A percentile compares a stretch with the other conserved stretches of the same genome.
These are phyloP conservation scores for Puffinus mauretanicus DNA, from an alignment of 2,113 vertebrate species.

Conservation along the genomic window DNA sequence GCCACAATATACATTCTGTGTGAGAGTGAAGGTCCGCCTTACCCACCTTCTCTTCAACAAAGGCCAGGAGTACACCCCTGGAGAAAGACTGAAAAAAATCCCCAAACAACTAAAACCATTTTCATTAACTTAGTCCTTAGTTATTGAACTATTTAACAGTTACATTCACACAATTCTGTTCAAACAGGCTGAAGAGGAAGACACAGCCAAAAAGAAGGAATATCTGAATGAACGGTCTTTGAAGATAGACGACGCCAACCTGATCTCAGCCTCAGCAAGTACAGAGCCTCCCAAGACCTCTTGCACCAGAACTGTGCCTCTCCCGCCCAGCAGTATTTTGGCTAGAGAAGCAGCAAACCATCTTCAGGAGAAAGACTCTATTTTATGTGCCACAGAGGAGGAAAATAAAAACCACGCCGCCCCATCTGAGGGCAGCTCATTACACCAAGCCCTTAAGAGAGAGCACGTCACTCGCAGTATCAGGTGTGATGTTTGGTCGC, in stretches of 20 bases:
- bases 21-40: not conserved
- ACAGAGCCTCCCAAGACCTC: not conserved
- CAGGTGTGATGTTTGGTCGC: slow-evolving; percentile 69
- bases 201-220: not conserved
- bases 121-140: not conserved
- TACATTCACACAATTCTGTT: slow-evolving; percentile 13
- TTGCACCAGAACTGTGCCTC: not conserved
- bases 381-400: not conserved
- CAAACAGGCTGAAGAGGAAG: slow-evolving; percentile 66
- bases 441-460: not conserved
- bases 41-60: not conserved
- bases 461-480: rapidly evolving
- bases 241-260: not conserved
- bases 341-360: not conserved
- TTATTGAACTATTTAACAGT: not conserved
- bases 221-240: not conserved
- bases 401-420: not conserved
- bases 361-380: not conserved
- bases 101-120: not conserved
- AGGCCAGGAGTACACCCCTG: not conserved
- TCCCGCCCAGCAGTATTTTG: not conserved
- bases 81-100: not conserved
- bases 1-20: not conserved
- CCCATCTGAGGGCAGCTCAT: not conserved
- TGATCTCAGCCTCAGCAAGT: not conserved